These are phyloP conservation scores for Prolemur simus DNA, from an alignment of 2,113 vertebrate genomes.

Conservation along the genomic window DNA sequence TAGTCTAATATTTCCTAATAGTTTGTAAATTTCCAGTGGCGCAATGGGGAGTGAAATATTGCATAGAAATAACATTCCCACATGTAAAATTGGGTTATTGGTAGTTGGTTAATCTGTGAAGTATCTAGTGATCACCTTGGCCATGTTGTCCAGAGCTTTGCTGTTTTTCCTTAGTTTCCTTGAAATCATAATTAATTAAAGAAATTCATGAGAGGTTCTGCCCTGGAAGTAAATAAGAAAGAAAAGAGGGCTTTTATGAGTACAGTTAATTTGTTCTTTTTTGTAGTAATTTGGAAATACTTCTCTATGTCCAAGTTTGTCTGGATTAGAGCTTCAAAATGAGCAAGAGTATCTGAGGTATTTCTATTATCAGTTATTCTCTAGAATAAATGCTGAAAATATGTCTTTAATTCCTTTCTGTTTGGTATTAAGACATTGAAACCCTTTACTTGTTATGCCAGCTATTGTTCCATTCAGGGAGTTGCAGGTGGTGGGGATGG, in stretches of 20 bases:
- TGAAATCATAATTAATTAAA: slow-evolving; percentile 60
- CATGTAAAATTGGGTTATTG: slow-evolving; percentile 42
- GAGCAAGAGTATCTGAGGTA: neutral
- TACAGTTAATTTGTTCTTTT: neutral
- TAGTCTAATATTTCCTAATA: slow-evolving; percentile 34
- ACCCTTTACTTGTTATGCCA: neutral
- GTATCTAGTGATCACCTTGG: neutral
- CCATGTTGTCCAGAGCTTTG: neutral
- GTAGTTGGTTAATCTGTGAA: neutral
- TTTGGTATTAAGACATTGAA: neutral
- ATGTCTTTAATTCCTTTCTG: neutral
- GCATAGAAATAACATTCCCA: slow-evolving; percentile 39
- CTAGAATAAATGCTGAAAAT: neutral
- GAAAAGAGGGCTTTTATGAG: slow-evolving; percentile 29
- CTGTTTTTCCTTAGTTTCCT: neutral
- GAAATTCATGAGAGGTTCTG: neutral
- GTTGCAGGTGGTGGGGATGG: neutral
- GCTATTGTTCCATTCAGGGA: neutral
- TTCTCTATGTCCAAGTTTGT: neutral
- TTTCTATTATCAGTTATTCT: neutral
- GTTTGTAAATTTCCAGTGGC: slow-evolving; percentile 44
- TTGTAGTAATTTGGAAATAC: neutral
- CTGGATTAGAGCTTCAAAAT: neutral
- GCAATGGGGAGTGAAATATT: slow-evolving; percentile 29
- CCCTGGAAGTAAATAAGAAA: neutral